phyloP scores from a whole-genome alignment of 92 coral and sea anemone genomes.

The Umimayanthus kanabou region DNA sequence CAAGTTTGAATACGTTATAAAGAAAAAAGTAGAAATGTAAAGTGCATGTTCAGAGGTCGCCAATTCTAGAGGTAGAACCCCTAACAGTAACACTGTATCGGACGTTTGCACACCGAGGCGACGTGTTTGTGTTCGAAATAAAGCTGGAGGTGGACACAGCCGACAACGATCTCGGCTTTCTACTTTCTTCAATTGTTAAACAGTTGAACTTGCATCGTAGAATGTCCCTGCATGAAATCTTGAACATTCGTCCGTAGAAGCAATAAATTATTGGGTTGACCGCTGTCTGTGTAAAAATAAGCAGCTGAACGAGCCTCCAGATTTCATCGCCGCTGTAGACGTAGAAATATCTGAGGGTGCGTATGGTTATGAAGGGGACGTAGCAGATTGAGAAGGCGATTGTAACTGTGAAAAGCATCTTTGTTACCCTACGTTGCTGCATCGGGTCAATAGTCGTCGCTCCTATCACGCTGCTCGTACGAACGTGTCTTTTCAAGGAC shows the following conservation, averaged over 20 bases:
- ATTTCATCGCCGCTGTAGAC: constrained; percentile 57
- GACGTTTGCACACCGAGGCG: neutral
- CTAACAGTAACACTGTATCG: neutral
- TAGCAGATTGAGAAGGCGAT: constrained; percentile 70
- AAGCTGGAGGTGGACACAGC: constrained; percentile 24
- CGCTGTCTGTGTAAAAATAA: constrained; percentile 82
- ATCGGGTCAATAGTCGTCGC: neutral
- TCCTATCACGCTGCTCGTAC: constrained; percentile 9
- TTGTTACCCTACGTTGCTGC: constrained; percentile 69
- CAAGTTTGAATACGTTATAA: too few species aligned
- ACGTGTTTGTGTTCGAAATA: neutral
- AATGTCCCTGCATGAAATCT: constrained; percentile 64
- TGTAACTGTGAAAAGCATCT: constrained; percentile 78
- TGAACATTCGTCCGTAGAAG: constrained; percentile 77
- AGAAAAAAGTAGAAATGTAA: too few species aligned
- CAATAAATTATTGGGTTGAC: constrained; percentile 83
- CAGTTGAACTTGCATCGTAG: constrained; percentile 59
- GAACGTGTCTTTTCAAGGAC: constrained; percentile 29
- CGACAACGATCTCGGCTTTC: constrained; percentile 23
- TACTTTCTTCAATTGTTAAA: constrained; percentile 2
- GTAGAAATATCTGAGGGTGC: constrained; percentile 71
- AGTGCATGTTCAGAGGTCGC: neutral
- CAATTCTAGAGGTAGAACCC: neutral
- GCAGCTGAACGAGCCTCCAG: constrained; percentile 73
- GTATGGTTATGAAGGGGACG: constrained; percentile 69